A percentile compares a stretch with the other conserved stretches of the same genome.
Evolutionary conservation across 1,140 invertebrate species (phyloP).

Genomic region (Pseudobourletiella spinata): DNA sequence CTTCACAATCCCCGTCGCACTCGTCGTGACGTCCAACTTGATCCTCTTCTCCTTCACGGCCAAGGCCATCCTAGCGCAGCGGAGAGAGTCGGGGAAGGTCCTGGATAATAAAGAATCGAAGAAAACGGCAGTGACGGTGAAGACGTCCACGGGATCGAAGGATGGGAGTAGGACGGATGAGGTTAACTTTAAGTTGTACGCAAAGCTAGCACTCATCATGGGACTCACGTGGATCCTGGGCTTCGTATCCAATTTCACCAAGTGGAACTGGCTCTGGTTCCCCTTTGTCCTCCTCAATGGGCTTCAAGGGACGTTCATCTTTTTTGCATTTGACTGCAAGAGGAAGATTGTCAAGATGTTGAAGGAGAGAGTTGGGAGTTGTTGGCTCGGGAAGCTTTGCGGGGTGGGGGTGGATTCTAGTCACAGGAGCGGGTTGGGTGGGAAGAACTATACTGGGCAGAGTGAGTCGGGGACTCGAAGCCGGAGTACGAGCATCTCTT

Average conservation of each 20-base stretch:
- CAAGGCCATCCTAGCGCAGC: conserved; percentile 35
- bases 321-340: conserved; percentile 45
- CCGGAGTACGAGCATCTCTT: not conserved
- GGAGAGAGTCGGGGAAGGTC: conserved; percentile 27
- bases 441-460: not conserved
- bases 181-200: conserved; percentile 43
- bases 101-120: conserved; percentile 17
- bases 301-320: conserved; percentile 46
- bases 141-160: not conserved
- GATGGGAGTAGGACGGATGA: conserved; percentile 31
- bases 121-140: not conserved
- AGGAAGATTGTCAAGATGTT: conserved; percentile 38
- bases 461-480: not conserved
- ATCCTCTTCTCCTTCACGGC: conserved; percentile 42
- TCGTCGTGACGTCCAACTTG: conserved; percentile 41
- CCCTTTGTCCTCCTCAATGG: conserved; percentile 45
- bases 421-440: not conserved
- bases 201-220: conserved; percentile 46
- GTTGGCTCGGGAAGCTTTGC: not conserved
- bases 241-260: conserved; percentile 40
- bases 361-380: conserved; percentile 35
- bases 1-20: conserved; percentile 42
- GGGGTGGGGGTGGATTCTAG: not conserved
- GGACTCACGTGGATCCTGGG: conserved; percentile 47
- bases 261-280: conserved; percentile 39